These are phyloP conservation scores for Chaetura pelagica DNA, from an alignment of 2,113 vertebrate species.

Conservation along the genomic window DNA sequence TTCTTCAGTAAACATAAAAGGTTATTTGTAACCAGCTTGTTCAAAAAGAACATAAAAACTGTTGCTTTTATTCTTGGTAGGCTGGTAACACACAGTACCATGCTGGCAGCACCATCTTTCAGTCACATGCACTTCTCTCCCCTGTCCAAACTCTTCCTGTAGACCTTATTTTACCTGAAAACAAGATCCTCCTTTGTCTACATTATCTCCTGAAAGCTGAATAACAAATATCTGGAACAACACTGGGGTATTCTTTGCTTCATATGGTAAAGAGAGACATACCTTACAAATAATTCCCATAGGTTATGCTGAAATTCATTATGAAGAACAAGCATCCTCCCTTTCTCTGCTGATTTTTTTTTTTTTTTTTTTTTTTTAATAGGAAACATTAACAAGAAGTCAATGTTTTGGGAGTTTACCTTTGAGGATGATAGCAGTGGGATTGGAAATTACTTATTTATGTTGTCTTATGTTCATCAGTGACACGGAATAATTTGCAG, in stretches of 20 bases:
- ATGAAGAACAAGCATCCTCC: not conserved
- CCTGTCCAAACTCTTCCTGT: not conserved
- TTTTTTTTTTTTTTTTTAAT: not conserved
- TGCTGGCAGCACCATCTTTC: not conserved
- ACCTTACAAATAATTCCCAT: not conserved
- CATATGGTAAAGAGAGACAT: not conserved
- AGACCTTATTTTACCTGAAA: not conserved
- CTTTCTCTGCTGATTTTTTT: not conserved
- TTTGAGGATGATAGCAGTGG: not conserved
- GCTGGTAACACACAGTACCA: not conserved
- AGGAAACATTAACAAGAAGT: not conserved
- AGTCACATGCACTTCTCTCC: not conserved
- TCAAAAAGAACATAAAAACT: conserved; percentile 3
- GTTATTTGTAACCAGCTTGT: not conserved
- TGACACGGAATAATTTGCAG: no score
- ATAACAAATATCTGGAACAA: not conserved
- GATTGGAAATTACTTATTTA: not conserved
- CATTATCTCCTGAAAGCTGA: not conserved
- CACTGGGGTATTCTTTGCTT: not conserved
- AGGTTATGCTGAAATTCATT: conserved; percentile 52
- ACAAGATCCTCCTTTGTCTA: not conserved
- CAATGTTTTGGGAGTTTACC: not conserved
- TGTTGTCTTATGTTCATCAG: not conserved
- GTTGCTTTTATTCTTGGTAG: conserved; percentile 19
- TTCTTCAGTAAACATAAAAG: conserved; percentile 7